Conservation (phyloP, 2,888 invertebrate genomes). For the Cheiracanthium punctorium region DNA sequence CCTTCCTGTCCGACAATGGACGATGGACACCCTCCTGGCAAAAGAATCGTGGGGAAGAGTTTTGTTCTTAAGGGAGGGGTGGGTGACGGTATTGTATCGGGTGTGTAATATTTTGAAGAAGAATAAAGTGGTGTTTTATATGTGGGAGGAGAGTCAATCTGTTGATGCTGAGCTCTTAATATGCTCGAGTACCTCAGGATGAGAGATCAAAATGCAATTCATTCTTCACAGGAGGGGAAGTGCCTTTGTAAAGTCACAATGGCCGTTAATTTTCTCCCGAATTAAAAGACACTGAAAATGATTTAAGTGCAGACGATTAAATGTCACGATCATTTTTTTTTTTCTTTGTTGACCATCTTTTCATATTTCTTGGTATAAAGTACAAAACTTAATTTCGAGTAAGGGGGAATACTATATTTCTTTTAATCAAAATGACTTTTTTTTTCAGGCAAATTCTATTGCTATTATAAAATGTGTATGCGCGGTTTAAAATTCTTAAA, state of each 20-base stretch:
- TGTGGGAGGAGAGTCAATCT: background rate
- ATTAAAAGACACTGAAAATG: too few species aligned
- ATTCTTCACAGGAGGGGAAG: background rate
- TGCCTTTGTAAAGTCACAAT: background rate
- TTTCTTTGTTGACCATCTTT: too few species aligned
- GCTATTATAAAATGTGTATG: too few species aligned
- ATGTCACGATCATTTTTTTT: too few species aligned
- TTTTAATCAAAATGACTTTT: too few species aligned
- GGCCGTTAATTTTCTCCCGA: too few species aligned
- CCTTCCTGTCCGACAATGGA: slow-evolving; percentile 17
- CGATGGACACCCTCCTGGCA: slow-evolving; percentile 12
- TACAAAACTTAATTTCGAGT: too few species aligned
- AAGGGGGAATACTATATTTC: too few species aligned
- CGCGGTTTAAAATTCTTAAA: too few species aligned
- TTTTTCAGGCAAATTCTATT: too few species aligned
- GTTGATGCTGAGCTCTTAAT: background rate
- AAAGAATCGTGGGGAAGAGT: background rate
- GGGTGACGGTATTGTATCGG: slow-evolving; percentile 4
- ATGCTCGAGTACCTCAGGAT: background rate
- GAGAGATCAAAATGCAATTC: background rate
- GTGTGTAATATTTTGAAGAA: slow-evolving; percentile 8
- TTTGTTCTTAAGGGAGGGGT: background rate
- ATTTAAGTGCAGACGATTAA: too few species aligned
- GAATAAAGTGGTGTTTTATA: background rate
- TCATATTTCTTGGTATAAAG: too few species aligned